Percentiles rank a stretch among this genome's conserved stretches.
These are phyloP conservation scores for Tor tambroides DNA, from an alignment of 2,113 vertebrate genomes.

Conservation along the genomic window DNA sequence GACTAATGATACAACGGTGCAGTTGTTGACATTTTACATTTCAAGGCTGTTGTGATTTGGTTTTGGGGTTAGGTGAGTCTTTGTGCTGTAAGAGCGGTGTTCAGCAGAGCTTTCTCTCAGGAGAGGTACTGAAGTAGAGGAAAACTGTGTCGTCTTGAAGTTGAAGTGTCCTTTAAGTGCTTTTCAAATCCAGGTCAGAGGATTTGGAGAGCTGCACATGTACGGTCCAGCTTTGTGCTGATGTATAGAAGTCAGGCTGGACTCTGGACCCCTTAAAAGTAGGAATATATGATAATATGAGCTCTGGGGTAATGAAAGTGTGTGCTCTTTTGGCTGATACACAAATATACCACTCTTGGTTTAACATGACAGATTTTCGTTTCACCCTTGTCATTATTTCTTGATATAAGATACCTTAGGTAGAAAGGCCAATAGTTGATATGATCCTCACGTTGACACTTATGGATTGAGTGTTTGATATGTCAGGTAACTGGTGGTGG, in stretches of 20 bases:
- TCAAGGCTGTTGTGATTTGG: neutral
- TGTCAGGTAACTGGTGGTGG: neutral
- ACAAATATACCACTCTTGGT: neutral
- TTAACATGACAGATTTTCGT: neutral
- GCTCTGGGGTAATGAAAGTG: neutral
- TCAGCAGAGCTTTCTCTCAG: neutral
- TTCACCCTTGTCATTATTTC: neutral
- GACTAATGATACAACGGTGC: slow-evolving; percentile 16
- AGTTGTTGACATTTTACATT: slow-evolving; percentile 24
- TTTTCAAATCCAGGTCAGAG: slow-evolving; percentile 12
- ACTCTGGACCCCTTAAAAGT: neutral
- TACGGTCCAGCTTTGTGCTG: neutral
- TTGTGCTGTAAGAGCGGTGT: neutral
- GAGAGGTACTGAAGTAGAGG: neutral
- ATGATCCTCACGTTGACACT: too few relatives aligned
- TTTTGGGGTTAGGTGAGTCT: neutral
- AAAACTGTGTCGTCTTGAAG: slow-evolving; percentile 19
- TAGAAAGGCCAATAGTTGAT: neutral
- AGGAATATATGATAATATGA: neutral
- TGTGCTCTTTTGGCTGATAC: neutral
- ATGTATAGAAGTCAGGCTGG: slow-evolving; percentile 14
- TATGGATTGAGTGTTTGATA: too few relatives aligned
- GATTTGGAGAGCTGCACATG: slow-evolving; percentile 26
- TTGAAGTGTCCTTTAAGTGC: slow-evolving; percentile 42
- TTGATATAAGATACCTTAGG: neutral